Conservation (phyloP, 1,140 invertebrate species). For the Drosophila takahashii region DNA sequence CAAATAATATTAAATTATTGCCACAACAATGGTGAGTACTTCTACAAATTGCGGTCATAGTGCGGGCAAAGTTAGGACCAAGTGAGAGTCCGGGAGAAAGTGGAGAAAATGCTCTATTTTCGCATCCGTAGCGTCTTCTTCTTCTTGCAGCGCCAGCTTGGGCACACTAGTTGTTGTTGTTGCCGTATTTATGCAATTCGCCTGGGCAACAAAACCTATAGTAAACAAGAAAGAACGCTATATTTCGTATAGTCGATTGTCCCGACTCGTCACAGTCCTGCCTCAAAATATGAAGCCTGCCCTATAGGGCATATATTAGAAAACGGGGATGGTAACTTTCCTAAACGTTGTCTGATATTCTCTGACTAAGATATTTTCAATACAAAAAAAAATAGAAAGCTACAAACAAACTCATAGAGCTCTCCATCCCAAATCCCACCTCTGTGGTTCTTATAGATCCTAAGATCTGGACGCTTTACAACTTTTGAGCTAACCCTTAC, state of each 20-base stretch:
- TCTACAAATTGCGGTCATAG: neutral
- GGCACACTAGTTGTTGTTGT: slow-evolving; percentile 55
- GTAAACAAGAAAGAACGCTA: slow-evolving; percentile 3
- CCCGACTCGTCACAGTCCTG: neutral
- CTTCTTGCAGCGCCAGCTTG: slow-evolving; percentile 59
- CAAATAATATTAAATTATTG: slow-evolving; percentile 59
- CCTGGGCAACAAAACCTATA: slow-evolving; percentile 6
- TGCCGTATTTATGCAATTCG: slow-evolving; percentile 71
- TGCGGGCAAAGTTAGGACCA: neutral
- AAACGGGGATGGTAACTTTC: too few species aligned
- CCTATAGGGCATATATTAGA: too few species aligned
- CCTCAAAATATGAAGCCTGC: too few species aligned
- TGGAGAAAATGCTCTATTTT: slow-evolving; percentile 16
- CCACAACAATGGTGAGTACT: slow-evolving; percentile 57
- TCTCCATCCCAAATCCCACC: neutral
- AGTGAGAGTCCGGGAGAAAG: slow-evolving; percentile 19
- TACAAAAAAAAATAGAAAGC: neutral
- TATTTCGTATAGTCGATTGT: neutral
- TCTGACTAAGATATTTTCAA: too few species aligned
- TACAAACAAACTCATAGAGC: neutral
- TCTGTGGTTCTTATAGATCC: neutral
- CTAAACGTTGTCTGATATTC: too few species aligned
- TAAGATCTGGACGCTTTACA: neutral
- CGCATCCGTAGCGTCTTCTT: slow-evolving; percentile 39
- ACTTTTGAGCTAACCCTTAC: neutral